Evolutionary conservation across 2,888 invertebrate species (phyloP).

Genomic region (Eilema depressum): DNA sequence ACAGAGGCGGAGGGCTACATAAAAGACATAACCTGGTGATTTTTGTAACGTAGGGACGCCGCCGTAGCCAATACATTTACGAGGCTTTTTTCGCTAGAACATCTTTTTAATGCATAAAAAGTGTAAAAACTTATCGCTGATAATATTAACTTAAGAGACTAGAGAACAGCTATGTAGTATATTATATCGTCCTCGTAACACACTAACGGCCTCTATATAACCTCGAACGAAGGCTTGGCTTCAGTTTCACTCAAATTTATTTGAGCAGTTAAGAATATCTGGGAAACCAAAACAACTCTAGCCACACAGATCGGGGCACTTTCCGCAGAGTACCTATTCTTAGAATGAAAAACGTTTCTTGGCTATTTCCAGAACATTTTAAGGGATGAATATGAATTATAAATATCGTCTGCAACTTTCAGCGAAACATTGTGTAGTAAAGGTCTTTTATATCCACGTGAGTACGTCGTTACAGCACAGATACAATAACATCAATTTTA

Average conservation of each 20-base stretch:
- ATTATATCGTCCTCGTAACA: neutral
- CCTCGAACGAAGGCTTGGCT: neutral
- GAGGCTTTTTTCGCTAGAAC: neutral
- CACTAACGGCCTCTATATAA: neutral
- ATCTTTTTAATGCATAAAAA: neutral
- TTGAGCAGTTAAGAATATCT: neutral
- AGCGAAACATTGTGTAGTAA: neutral
- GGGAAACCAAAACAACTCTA: neutral
- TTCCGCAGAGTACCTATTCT: neutral
- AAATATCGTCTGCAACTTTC: neutral
- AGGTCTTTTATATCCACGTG: neutral
- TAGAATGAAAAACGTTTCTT: neutral
- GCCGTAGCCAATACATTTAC: too few species aligned
- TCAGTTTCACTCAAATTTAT: neutral
- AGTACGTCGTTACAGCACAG: neutral
- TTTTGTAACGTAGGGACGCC: too few species aligned
- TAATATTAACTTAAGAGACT: neutral
- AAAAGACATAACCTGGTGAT: too few species aligned
- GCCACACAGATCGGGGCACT: neutral
- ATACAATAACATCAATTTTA: neutral
- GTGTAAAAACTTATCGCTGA: too few species aligned
- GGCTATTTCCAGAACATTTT: neutral
- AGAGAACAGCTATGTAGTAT: neutral
- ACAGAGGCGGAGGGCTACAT: too few species aligned
- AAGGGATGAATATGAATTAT: neutral